phyloP scores from a whole-genome alignment of 2,113 vertebrate genomes.

The Clarias macrocephalus region DNA sequence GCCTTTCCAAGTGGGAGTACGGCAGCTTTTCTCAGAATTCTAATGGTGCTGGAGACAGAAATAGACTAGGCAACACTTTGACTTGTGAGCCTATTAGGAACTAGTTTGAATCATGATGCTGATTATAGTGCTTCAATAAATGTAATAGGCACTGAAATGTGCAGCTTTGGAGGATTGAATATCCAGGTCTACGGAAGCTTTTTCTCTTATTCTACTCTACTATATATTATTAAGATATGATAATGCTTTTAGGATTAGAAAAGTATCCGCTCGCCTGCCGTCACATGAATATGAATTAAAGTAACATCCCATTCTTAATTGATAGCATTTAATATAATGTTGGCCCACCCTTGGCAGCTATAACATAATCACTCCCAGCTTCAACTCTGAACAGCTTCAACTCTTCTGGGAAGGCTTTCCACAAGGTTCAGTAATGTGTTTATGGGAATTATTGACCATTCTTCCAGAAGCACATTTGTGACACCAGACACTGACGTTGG shows the following conservation, averaged over 20 bases:
- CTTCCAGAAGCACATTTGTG: no score
- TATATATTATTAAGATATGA: background rate
- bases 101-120: slow-evolving; percentile 29
- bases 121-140: slow-evolving; percentile 35
- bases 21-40: slow-evolving; percentile 23
- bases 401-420: no score
- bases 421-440: no score
- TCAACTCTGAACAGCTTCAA: no score
- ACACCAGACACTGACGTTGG: no score
- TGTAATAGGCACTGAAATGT: background rate
- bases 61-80: slow-evolving; percentile 31
- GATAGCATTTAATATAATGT: no score
- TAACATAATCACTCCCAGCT: no score
- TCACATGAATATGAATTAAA: no score
- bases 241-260: slow-evolving; percentile 15
- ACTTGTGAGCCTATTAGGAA: slow-evolving; percentile 21
- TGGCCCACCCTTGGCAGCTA: no score
- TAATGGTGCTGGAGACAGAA: slow-evolving; percentile 20
- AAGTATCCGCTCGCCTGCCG: no score
- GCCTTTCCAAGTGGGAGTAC: slow-evolving; percentile 22
- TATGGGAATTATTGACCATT: no score
- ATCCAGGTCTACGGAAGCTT: background rate
- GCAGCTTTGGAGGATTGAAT: slow-evolving; percentile 29
- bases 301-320: no score
- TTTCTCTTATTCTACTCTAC: slow-evolving; percentile 10